These are phyloP conservation scores for Drosophila sechellia DNA, from an alignment of 1,140 invertebrate species.

Conservation along the genomic window DNA sequence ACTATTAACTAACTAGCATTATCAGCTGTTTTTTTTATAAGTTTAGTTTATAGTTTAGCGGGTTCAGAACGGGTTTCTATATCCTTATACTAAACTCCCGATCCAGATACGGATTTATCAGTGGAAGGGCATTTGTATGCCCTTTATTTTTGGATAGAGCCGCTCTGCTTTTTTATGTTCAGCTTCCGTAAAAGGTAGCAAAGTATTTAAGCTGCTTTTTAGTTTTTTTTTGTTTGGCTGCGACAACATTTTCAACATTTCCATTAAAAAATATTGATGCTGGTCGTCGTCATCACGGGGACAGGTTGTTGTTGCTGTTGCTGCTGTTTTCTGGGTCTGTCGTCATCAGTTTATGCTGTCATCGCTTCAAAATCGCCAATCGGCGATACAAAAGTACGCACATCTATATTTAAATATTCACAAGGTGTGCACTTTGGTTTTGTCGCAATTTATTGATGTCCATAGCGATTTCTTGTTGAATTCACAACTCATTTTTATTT, in stretches of 20 bases:
- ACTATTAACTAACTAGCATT: too few relatives aligned
- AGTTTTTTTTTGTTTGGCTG: conserved; percentile 46
- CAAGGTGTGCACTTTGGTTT: conserved; percentile 76
- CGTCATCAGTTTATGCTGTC: conserved; percentile 82
- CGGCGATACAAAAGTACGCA: conserved; percentile 33
- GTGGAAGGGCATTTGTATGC: conserved; percentile 53
- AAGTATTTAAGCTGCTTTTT: conserved; percentile 71
- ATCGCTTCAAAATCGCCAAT: conserved; percentile 75
- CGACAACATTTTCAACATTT: conserved; percentile 77
- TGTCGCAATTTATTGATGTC: conserved; percentile 76
- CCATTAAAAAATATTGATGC: conserved; percentile 76
- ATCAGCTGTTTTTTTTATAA: background rate
- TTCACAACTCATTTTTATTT: conserved; percentile 48
- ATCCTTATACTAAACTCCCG: conserved; percentile 27
- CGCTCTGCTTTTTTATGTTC: conserved; percentile 48
- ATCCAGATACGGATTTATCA: conserved; percentile 9
- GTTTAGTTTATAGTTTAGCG: background rate
- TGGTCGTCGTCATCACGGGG: conserved; percentile 60
- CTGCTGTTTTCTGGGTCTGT: conserved; percentile 43
- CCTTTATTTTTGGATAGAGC: conserved; percentile 36
- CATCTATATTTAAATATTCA: conserved; percentile 76
- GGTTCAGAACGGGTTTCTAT: conserved; percentile 19
- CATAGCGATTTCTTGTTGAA: conserved; percentile 24
- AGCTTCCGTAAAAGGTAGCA: conserved; percentile 75
- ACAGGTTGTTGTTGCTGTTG: conserved; percentile 35